A percentile compares a stretch with the other conserved stretches of the same genome.
These are phyloP conservation scores for Zaprionus camerounensis DNA, from an alignment of 1,140 invertebrate genomes.

Conservation along the genomic window DNA sequence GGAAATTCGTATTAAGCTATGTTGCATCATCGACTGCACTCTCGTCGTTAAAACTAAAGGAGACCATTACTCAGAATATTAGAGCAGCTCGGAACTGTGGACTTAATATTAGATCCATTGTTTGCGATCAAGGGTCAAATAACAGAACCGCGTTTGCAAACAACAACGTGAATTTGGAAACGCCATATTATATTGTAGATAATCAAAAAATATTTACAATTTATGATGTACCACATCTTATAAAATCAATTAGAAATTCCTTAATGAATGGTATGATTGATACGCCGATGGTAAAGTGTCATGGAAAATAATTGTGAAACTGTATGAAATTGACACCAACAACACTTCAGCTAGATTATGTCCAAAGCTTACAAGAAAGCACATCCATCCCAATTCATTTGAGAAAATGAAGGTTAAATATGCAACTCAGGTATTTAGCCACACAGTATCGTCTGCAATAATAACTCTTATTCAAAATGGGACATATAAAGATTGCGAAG, in stretches of 20 bases:
- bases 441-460: slow-evolving; percentile 21
- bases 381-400: slow-evolving; percentile 20
- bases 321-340: too few relatives aligned
- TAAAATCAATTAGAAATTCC: slow-evolving; percentile 20
- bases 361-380: slow-evolving; percentile 20
- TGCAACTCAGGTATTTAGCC: slow-evolving; percentile 27
- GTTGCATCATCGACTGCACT: too few relatives aligned
- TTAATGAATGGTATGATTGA: slow-evolving; percentile 20
- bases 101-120: too few relatives aligned
- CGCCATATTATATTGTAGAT: slow-evolving; percentile 17
- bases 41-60: too few relatives aligned
- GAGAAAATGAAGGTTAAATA: slow-evolving; percentile 35
- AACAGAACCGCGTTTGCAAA: too few relatives aligned
- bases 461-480: slow-evolving; percentile 18
- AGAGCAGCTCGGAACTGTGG: too few relatives aligned
- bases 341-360: slow-evolving; percentile 20
- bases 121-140: too few relatives aligned
- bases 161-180: background rate
- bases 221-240: slow-evolving; percentile 28
- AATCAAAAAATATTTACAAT: slow-evolving; percentile 19
- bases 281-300: slow-evolving; percentile 25
- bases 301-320: slow-evolving; percentile 15
- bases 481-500: slow-evolving; percentile 15
- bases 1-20: too few relatives aligned
- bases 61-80: too few relatives aligned